phyloP scores from a whole-genome alignment of 35 echinoderm and acorn worm genomes.

The Holothuria glaberrima region DNA sequence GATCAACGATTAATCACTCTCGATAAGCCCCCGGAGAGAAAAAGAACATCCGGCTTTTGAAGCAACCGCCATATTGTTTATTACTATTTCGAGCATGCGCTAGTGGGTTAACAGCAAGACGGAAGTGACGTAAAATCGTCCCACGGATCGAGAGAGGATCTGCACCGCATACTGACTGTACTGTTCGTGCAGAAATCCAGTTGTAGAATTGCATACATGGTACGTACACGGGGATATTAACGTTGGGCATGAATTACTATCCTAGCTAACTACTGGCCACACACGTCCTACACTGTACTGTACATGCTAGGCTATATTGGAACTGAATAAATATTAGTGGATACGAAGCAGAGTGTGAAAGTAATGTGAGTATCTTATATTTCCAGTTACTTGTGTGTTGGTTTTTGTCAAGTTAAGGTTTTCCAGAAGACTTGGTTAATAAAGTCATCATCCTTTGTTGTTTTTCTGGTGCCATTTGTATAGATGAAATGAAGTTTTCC shows the following conservation, averaged over 20 bases:
- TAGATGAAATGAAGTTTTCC: conserved; percentile 11
- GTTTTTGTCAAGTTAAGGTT: not conserved
- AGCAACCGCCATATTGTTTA: conserved; percentile 76
- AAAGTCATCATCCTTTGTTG: not conserved
- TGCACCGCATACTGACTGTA: too few relatives aligned
- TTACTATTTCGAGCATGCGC: not conserved
- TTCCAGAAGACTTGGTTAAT: not conserved
- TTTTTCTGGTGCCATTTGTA: not conserved
- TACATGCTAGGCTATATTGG: too few relatives aligned
- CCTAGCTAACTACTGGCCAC: not conserved
- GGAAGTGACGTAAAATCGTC: conserved; percentile 75
- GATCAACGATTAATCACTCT: too few relatives aligned
- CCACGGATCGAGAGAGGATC: not conserved
- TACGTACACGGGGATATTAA: too few relatives aligned
- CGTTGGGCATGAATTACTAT: too few relatives aligned
- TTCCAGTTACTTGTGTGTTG: too few relatives aligned
- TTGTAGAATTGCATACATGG: too few relatives aligned
- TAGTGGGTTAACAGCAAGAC: not conserved
- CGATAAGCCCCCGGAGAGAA: not conserved
- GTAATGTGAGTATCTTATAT: too few relatives aligned
- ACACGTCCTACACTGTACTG: not conserved
- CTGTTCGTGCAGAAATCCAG: too few relatives aligned
- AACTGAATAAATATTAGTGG: too few relatives aligned
- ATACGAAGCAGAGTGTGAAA: too few relatives aligned
- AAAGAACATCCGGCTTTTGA: conserved; percentile 32